phyloP scores from a whole-genome alignment of 2,888 invertebrate genomes.

The Lapara coniferarum region DNA sequence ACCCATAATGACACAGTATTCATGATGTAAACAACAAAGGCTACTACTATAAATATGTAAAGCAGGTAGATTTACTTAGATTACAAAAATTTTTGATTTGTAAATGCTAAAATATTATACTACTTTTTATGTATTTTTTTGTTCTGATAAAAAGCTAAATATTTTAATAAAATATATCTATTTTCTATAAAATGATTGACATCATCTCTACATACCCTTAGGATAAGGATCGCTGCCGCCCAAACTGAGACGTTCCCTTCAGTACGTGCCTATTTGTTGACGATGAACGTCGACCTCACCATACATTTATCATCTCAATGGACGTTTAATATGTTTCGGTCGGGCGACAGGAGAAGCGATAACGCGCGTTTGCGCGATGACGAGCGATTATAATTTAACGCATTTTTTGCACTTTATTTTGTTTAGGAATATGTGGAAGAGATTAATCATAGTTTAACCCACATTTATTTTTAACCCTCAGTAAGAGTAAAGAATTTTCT shows the following conservation, averaged over 20 bases:
- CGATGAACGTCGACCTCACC: constrained; percentile 55
- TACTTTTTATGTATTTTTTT: not conserved
- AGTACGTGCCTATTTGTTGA: constrained; percentile 11
- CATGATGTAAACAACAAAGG: too few species aligned
- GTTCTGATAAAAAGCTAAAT: not conserved
- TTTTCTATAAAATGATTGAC: not conserved
- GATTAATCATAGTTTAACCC: constrained; percentile 27
- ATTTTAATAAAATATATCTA: not conserved
- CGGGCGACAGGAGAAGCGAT: constrained; percentile 68
- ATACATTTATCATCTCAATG: constrained; percentile 77
- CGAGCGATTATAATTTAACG: constrained; percentile 55
- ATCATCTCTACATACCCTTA: not conserved
- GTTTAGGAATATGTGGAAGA: constrained; percentile 11
- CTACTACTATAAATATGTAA: too few species aligned
- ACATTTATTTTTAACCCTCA: not conserved
- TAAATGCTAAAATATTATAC: not conserved
- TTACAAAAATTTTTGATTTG: not conserved
- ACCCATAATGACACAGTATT: too few species aligned
- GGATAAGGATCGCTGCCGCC: not conserved
- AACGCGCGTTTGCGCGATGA: constrained; percentile 51
- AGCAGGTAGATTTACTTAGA: too few species aligned
- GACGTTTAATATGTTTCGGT: constrained; percentile 79
- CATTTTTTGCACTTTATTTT: constrained; percentile 39
- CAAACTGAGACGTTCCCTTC: not conserved
- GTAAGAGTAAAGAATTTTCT: not conserved